Conservation (phyloP, 1,140 invertebrate genomes). For the Chironomus tepperi region DNA sequence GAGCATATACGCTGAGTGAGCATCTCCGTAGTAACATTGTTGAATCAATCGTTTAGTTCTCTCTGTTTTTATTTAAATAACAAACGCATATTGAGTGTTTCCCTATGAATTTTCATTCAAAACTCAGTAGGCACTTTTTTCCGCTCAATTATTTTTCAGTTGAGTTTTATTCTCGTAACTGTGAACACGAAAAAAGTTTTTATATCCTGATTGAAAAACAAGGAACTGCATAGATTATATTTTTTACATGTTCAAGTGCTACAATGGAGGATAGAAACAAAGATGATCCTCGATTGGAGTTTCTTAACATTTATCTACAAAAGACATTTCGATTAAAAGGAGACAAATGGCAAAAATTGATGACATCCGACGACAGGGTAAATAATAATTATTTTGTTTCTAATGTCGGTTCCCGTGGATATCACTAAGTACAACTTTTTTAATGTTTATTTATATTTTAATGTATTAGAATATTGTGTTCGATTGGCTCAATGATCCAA, state of each 20-base stretch:
- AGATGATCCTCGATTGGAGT: neutral
- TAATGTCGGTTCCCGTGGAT: conserved; percentile 4
- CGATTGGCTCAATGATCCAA: conserved; percentile 45
- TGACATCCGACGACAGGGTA: neutral
- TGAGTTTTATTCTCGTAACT: neutral
- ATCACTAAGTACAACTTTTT: neutral
- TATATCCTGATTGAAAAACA: neutral
- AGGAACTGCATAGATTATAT: neutral
- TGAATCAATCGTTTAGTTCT: conserved; percentile 6
- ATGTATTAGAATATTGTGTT: conserved; percentile 40
- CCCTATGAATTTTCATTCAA: neutral
- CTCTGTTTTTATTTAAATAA: neutral
- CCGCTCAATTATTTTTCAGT: neutral
- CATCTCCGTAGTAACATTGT: neutral
- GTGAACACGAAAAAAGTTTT: neutral
- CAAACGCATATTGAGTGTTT: neutral
- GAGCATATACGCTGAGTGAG: neutral
- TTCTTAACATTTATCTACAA: neutral
- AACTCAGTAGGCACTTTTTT: neutral
- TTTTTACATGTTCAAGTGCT: neutral
- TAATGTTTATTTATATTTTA: neutral
- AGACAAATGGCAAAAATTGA: conserved; percentile 15
- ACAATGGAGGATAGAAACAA: neutral
- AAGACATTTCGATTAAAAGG: neutral
- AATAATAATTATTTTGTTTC: neutral